Conservation (phyloP, 2,888 invertebrate genomes). For the Trissolcus japonicus region DNA sequence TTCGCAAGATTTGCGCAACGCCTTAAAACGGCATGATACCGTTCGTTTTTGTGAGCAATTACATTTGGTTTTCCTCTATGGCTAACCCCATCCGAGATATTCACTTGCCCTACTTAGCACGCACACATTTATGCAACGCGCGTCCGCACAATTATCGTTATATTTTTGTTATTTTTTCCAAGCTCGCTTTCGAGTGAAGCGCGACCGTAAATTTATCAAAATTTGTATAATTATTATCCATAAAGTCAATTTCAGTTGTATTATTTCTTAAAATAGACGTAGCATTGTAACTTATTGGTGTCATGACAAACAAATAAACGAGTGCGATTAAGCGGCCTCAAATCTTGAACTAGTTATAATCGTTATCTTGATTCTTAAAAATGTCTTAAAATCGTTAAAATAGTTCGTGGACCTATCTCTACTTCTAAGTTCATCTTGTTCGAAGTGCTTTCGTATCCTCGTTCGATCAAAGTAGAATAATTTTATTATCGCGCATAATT, state of each 20-base stretch:
- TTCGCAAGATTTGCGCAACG: slow-evolving; percentile 24
- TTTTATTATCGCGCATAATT: too few species aligned
- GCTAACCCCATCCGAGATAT: slow-evolving; percentile 33
- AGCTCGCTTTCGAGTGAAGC: not conserved
- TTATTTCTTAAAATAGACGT: not conserved
- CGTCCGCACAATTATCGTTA: slow-evolving; percentile 17
- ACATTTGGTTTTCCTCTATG: slow-evolving; percentile 31
- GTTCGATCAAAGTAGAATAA: too few species aligned
- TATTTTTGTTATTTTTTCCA: slow-evolving; percentile 1
- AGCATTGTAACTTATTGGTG: slow-evolving; percentile 15
- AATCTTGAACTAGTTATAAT: slow-evolving; percentile 36
- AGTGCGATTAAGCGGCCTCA: slow-evolving; percentile 26
- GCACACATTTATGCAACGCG: slow-evolving; percentile 35
- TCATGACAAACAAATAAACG: slow-evolving; percentile 17
- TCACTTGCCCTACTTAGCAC: slow-evolving; percentile 37
- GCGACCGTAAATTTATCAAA: not conserved
- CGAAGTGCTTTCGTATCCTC: too few species aligned
- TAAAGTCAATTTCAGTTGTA: not conserved
- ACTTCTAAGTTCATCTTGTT: too few species aligned
- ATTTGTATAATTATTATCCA: not conserved
- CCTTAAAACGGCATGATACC: slow-evolving; percentile 20
- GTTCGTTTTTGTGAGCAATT: slow-evolving; percentile 25
- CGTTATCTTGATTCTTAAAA: slow-evolving; percentile 8
- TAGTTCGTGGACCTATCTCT: too few species aligned
- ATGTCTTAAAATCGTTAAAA: too few species aligned